phyloP scores from a whole-genome alignment of 2,888 invertebrate species.

The Caradrina kadenii region DNA sequence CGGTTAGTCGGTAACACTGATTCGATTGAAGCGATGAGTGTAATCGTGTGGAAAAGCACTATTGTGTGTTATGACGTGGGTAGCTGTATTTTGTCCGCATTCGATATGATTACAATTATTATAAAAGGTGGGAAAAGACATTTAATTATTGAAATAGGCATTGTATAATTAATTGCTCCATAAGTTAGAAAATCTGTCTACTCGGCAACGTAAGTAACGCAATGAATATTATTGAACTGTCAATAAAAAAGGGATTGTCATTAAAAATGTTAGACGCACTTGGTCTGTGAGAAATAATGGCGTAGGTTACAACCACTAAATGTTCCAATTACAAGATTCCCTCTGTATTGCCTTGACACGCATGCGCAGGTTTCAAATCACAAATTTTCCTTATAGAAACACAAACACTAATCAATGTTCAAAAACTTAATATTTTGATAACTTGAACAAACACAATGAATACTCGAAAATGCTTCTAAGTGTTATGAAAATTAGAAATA shows the following conservation, averaged over 20 bases:
- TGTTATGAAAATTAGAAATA: constrained; percentile 43
- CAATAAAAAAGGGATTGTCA: too few relatives aligned
- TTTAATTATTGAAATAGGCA: too few relatives aligned
- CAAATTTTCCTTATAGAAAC: constrained; percentile 12
- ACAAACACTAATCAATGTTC: constrained; percentile 28
- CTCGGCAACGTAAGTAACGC: too few relatives aligned
- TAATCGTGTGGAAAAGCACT: constrained; percentile 24
- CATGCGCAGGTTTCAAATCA: constrained; percentile 6
- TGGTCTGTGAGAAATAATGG: too few relatives aligned
- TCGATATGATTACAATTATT: neutral
- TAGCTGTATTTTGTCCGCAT: constrained; percentile 3
- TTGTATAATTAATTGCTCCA: too few relatives aligned
- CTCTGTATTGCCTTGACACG: neutral
- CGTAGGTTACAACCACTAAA: too few relatives aligned
- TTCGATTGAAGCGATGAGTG: constrained; percentile 15
- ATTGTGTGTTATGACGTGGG: constrained; percentile 1
- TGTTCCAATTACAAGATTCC: too few relatives aligned
- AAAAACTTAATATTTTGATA: constrained; percentile 45
- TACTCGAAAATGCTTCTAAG: constrained; percentile 54
- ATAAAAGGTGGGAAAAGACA: too few relatives aligned
- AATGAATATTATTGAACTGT: too few relatives aligned
- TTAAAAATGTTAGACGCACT: too few relatives aligned
- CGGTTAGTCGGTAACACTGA: neutral
- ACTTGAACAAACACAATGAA: constrained; percentile 29
- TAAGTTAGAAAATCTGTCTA: too few relatives aligned